Conservation (phyloP, 2,888 invertebrate species). For the Arrhopalites spinosus region DNA sequence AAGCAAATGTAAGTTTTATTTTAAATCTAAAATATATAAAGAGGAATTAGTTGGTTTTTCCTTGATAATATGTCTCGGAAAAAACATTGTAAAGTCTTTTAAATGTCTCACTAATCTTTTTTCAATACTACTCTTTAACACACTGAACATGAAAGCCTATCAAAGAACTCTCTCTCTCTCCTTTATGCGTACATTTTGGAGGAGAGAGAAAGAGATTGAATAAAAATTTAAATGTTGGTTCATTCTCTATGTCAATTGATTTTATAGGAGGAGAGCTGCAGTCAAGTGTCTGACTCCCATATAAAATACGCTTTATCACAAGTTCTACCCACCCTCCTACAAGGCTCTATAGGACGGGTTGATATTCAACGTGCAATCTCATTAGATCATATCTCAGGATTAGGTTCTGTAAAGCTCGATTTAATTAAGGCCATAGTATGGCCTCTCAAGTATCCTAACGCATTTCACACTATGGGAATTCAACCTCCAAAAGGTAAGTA, state of each 20-base stretch:
- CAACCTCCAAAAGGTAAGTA: conserved; percentile 63
- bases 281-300: conserved; percentile 40
- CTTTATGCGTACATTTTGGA: not conserved
- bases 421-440: conserved; percentile 65
- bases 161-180: too few relatives aligned
- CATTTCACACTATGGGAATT: conserved; percentile 65
- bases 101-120: too few relatives aligned
- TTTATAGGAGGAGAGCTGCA: conserved; percentile 43
- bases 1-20: conserved; percentile 41
- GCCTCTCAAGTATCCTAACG: conserved; percentile 65
- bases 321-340: conserved; percentile 61
- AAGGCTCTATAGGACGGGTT: conserved; percentile 61
- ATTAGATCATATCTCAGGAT: conserved; percentile 66
- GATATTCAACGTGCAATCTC: conserved; percentile 58
- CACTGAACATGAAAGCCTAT: too few relatives aligned
- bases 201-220: not conserved
- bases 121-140: too few relatives aligned
- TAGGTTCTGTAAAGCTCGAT: conserved; percentile 63
- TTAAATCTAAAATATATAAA: not conserved
- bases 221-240: not conserved
- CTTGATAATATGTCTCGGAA: too few relatives aligned
- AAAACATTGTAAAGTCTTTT: too few relatives aligned
- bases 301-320: conserved; percentile 57
- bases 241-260: not conserved
- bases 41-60: too few relatives aligned